Percentiles rank a stretch among this genome's conserved stretches.
Evolutionary conservation across 2,797 vertebrate genomes (phyloP).

Genomic region (Enteromius thamalakanensis): DNA sequence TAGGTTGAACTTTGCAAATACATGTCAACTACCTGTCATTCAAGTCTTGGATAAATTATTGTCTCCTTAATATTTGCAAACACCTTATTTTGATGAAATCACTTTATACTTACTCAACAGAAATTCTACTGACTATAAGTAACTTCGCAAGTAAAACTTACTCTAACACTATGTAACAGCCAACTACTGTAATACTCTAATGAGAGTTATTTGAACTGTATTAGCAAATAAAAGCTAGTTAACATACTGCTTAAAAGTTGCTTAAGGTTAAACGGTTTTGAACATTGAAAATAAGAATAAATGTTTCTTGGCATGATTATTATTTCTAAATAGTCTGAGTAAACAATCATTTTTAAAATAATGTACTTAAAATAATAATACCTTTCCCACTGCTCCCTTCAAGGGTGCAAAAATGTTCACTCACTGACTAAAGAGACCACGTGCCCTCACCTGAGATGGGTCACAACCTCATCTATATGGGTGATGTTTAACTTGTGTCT

Average conservation of each 20-base stretch:
- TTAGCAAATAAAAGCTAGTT: too few relatives aligned
- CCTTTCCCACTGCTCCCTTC: background rate
- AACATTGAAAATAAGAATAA: background rate
- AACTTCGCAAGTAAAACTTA: too few relatives aligned
- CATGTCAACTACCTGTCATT: too few relatives aligned
- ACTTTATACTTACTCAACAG: background rate
- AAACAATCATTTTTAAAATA: background rate
- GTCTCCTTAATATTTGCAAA: background rate
- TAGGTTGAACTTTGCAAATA: too few relatives aligned
- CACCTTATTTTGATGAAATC: background rate
- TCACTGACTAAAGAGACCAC: background rate
- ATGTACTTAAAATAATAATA: too few relatives aligned
- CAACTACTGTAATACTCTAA: too few relatives aligned
- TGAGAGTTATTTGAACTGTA: too few relatives aligned
- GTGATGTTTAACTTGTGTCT: conserved; percentile 78
- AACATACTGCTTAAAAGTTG: too few relatives aligned
- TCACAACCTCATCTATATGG: conserved; percentile 78
- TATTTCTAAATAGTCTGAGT: background rate
- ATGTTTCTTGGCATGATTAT: background rate
- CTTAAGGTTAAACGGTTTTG: background rate
- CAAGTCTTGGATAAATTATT: too few relatives aligned
- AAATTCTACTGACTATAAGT: too few relatives aligned
- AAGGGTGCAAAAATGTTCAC: background rate
- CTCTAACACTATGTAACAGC: too few relatives aligned
- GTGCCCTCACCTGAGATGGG: conserved; percentile 76